Conservation (phyloP, 2,888 invertebrate genomes). For the Ariolimax columbianus region DNA sequence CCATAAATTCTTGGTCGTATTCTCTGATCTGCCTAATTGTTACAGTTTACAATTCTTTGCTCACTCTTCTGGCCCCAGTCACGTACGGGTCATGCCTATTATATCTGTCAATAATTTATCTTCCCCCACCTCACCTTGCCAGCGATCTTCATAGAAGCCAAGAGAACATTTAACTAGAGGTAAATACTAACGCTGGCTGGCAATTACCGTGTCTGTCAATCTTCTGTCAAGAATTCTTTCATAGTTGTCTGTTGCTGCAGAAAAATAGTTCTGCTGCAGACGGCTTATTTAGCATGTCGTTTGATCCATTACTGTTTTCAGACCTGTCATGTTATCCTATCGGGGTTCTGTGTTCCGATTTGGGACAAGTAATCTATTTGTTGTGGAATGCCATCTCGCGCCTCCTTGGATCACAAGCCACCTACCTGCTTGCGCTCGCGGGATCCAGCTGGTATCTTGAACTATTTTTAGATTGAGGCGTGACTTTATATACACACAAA, state of each 20-base stretch:
- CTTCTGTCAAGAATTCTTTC: not conserved
- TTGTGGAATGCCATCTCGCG: not conserved
- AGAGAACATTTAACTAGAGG: no score
- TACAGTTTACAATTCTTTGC: no score
- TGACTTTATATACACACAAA: not conserved
- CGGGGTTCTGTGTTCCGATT: not conserved
- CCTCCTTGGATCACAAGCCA: not conserved
- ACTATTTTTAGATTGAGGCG: not conserved
- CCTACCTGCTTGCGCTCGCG: not conserved
- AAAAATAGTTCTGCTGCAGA: not conserved
- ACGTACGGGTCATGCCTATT: no score
- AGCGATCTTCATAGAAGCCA: no score
- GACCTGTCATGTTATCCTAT: not conserved
- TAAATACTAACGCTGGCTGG: not conserved
- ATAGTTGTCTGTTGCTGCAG: not conserved
- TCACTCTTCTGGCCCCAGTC: no score
- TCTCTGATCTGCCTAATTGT: no score
- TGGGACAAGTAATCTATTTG: not conserved
- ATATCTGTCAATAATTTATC: no score
- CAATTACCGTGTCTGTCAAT: not conserved
- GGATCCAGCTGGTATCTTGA: not conserved
- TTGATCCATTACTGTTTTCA: slow-evolving; percentile 23
- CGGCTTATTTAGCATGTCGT: slow-evolving; percentile 26
- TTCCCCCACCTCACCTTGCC: no score
- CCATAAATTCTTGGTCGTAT: no score